Evolutionary conservation across 2,113 vertebrate genomes (phyloP).

Genomic region (Megatriorchis doriae): DNA sequence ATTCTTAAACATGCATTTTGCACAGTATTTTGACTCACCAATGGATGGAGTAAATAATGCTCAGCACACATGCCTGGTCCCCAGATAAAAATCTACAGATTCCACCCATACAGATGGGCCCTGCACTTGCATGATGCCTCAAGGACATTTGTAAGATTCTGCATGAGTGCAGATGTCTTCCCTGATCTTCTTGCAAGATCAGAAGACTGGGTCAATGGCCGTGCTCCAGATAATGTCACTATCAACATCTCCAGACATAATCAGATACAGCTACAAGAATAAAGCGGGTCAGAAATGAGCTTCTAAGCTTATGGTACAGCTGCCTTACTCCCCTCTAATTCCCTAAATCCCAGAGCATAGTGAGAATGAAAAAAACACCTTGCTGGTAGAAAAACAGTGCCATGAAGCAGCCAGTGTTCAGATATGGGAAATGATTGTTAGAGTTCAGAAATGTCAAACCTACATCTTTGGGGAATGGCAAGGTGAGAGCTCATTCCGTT

Average conservation of each 20-base stretch:
- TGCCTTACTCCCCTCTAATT: neutral
- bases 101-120: neutral
- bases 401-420: neutral
- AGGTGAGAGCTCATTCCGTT: neutral
- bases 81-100: neutral
- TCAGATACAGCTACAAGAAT: neutral
- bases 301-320: neutral
- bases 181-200: neutral
- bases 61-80: neutral
- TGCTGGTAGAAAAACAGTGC: neutral
- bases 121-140: neutral
- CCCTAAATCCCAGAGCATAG: neutral
- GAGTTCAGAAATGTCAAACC: neutral
- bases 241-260: constrained; percentile 1
- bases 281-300: constrained; percentile 1
- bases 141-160: neutral
- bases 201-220: constrained; percentile 2
- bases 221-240: neutral
- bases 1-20: neutral
- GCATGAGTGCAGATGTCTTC: neutral
- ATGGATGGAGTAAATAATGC: neutral
- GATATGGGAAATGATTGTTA: neutral
- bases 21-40: neutral
- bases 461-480: neutral
- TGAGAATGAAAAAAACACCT: neutral